phyloP scores from a whole-genome alignment of 2,113 vertebrate genomes.

The Elephas maximus region DNA sequence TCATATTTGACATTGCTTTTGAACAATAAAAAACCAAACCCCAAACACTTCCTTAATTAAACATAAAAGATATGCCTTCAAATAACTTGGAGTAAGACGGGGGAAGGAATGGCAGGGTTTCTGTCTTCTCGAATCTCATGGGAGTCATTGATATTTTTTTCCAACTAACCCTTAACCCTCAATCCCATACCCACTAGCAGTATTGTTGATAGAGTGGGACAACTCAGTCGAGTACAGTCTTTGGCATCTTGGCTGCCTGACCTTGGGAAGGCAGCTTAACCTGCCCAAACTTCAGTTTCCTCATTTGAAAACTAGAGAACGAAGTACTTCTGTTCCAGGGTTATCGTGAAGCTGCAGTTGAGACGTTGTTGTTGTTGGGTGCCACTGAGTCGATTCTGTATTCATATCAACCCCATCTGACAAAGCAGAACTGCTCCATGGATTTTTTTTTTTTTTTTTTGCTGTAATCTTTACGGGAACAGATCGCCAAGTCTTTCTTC shows the following conservation, averaged over 20 bases:
- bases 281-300: background rate
- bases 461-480: background rate
- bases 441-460: background rate
- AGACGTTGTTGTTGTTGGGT: background rate
- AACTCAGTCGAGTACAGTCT: background rate
- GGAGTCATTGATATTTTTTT: background rate
- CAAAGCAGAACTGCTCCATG: background rate
- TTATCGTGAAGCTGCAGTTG: background rate
- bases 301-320: background rate
- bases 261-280: background rate
- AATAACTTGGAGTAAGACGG: background rate
- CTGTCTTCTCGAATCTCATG: background rate
- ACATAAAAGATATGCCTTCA: background rate
- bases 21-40: background rate
- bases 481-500: background rate
- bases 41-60: background rate
- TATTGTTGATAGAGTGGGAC: too few relatives aligned
- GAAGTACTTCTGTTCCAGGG: background rate
- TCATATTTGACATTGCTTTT: background rate
- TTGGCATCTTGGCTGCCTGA: background rate
- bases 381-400: background rate
- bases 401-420: background rate
- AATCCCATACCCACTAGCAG: background rate
- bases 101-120: background rate
- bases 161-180: background rate